Evolutionary conservation across 2,888 invertebrate genomes (phyloP), one percentile per base, ranked within the genome.

Genomic region (Teinopalpus imperialis): DNA sequence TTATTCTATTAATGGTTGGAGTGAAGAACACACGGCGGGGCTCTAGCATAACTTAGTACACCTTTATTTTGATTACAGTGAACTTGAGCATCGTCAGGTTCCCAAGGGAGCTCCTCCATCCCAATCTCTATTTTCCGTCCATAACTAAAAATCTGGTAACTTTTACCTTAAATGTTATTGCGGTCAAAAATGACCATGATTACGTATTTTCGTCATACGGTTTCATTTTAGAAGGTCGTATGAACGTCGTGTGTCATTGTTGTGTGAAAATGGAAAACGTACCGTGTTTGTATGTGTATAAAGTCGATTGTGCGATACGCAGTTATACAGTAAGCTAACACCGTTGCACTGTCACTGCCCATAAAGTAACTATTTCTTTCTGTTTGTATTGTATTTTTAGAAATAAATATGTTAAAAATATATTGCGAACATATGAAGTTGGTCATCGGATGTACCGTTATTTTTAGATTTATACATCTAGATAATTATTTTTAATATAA

Each of bases 241-340:
- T 36, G 36, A 37, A 26, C 13, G 44, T 37, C 44, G 44, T 44
- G 44, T 44, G 44, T 44, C 44, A 44, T 44, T 44, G 32, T 9
- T 13, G 18, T 31, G 31, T 44, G 35, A 12, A 3, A 18, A 16
- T 30, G n/a, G 8, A 48, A 18, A 32, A 29, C 31, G 14, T 21
- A 27, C 27, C 29, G 16, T 39, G 43, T 5, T n/a, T 2, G 2
- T 40, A 43, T 23, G 2, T 7, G 6, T n/a, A 40, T 34, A 36
- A 43, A 43, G 35, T 48, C 20, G 29, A 40, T 43, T 39, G 39
- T 40, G 34, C 45, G 42, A 29, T 39, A n/a, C 9, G 32, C 8
- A 35, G 13, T 6, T 18, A n/a, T 5, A 9, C 5, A 3, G 3
- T 10, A 34, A 23, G 12, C 21, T 9, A 13, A 23, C 6, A 10